Base-by-base conservation (phyloP, 2,888 invertebrate species). In the Malachius bipustulatus region DNA sequence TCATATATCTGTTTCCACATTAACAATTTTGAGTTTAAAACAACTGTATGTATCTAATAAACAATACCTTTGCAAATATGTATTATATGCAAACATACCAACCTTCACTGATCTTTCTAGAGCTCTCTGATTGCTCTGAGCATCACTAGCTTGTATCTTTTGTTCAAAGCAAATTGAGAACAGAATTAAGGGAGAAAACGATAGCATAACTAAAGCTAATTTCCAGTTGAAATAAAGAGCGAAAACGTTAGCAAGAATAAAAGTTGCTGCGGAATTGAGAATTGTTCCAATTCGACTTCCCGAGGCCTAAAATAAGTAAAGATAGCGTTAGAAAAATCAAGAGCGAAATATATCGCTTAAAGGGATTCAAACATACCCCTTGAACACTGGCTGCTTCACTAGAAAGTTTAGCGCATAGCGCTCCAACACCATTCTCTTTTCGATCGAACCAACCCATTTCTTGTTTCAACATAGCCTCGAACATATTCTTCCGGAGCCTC, bases 261-360 rank as follows among this genome's bases (percentile, higher is more conserved):
- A 64, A 0, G 83, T 82, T 2, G 82, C 72, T 3, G 78, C 44
- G 0, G 82, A 77, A 59, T 82, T 82, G 1, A 84, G 59, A 26
- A 85, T 74, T 12, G 79, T 78, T 4, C 84, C 84, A 35, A 85
- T 73, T 40, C 84, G 71, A 62, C 81, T 81, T 10, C 84, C 85
- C 2, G 83, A 82, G 3, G 82, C 82, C 82, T 82, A 52, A 16
- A 59, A 51, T 32, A 34, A 34, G 37, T n/a, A n/a, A n/a, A n/a
- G n/a, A n/a, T n/a, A n/a, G n/a, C n/a, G n/a, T n/a, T n/a, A n/a
- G n/a, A n/a, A n/a, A n/a, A n/a, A n/a, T n/a, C n/a, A n/a, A n/a
- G n/a, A n/a, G n/a, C n/a, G n/a, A n/a, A n/a, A n/a, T n/a, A n/a
- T n/a, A n/a, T n/a, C n/a, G n/a, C n/a, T n/a, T n/a, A n/a, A n/a